These are phyloP conservation scores for Lamproptera curius DNA, from an alignment of 2,888 invertebrate species.

Conservation along the genomic window DNA sequence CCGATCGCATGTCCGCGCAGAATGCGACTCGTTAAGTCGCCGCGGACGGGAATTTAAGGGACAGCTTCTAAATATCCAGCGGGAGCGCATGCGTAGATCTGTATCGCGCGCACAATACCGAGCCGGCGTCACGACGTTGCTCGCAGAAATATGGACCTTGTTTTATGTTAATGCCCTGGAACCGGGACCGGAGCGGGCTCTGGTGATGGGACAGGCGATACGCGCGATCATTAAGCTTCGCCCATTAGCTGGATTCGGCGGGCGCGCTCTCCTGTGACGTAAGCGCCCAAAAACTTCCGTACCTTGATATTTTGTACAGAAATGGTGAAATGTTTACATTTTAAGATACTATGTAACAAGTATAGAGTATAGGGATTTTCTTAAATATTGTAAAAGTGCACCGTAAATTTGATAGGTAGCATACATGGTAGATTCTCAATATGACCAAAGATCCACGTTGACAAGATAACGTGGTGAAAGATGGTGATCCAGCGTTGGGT, in stretches of 20 bases:
- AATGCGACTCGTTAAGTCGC: conserved; percentile 70
- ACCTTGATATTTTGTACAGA: too few species aligned
- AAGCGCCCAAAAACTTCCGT: background rate
- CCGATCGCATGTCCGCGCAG: conserved; percentile 67
- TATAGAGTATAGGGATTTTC: too few species aligned
- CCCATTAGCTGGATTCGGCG: conserved; percentile 2
- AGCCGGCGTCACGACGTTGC: conserved; percentile 71
- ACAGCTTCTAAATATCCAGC: conserved; percentile 74
- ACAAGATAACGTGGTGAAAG: too few species aligned
- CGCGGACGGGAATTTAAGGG: conserved; percentile 63
- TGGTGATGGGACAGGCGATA: conserved; percentile 66
- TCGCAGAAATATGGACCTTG: conserved; percentile 75
- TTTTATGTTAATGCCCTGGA: conserved; percentile 74
- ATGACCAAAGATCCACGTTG: too few species aligned
- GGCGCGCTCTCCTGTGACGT: background rate
- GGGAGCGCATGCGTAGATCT: conserved; percentile 69
- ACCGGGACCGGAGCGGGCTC: conserved; percentile 57
- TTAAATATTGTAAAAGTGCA: too few species aligned
- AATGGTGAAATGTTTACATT: too few species aligned
- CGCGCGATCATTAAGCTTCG: conserved; percentile 26
- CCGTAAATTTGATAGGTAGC: too few species aligned
- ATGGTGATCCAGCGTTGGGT: too few species aligned
- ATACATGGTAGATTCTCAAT: too few species aligned
- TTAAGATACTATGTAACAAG: too few species aligned
- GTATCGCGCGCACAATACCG: conserved; percentile 75